These are phyloP conservation scores for Sarcoramphus papa DNA, from an alignment of 2,797 vertebrate genomes.

Conservation along the genomic window DNA sequence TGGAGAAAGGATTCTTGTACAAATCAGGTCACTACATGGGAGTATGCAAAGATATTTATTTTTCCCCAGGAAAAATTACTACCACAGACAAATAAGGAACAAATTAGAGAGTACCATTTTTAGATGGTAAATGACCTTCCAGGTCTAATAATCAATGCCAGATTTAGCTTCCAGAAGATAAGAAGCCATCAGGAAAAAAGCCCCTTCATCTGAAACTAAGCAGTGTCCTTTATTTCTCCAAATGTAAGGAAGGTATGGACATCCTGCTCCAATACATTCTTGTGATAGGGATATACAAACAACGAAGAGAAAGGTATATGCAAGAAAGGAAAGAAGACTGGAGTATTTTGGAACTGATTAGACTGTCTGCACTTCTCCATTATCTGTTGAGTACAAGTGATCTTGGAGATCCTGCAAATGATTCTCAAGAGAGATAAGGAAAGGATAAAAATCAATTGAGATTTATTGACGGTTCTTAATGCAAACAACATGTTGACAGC, in stretches of 20 bases:
- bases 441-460: not conserved
- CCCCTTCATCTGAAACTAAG: not conserved
- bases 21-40: not conserved
- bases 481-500: not conserved
- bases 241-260: not conserved
- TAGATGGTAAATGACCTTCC: not conserved
- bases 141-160: not conserved
- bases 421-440: not conserved
- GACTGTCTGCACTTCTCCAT: not conserved
- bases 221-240: not conserved
- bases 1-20: not conserved
- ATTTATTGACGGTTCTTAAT: not conserved
- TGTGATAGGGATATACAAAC: not conserved
- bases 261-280: not conserved
- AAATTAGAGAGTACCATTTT: not conserved
- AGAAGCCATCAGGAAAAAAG: not conserved
- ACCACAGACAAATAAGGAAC: not conserved
- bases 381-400: not conserved
- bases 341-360: not conserved
- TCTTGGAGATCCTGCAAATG: not conserved
- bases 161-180: not conserved
- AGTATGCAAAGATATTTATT: not conserved
- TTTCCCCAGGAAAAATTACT: not conserved
- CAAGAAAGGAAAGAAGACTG: not conserved
- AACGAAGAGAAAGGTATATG: not conserved